Base-by-base conservation (phyloP, 1,140 invertebrate genomes). In the Centruroides sculpturatus region DNA sequence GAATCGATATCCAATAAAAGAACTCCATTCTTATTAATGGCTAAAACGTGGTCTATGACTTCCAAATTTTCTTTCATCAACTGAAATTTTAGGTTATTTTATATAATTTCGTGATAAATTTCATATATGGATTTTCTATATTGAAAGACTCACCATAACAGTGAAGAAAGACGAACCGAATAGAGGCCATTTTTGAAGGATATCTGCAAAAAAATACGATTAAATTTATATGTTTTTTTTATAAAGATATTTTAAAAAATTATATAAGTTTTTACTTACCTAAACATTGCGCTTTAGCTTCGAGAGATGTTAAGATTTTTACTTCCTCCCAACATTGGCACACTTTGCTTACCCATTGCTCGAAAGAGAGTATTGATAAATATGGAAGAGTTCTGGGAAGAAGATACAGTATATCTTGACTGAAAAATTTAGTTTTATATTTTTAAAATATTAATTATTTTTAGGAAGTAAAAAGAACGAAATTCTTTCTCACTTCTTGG, bases 161-260 rank as follows among this genome's bases (percentile, higher is more conserved):
- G 90, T 89, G 77, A 98, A 99, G 82, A 98, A 98, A 70, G 91
- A 94, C 54, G 92, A 95, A 58, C 95, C 95, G 77, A 98, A 99
- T 47, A 98, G 77, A 49, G 87, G 85, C 94, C 94, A 98, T 67
- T 86, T 86, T 66, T 88, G 89, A 9, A 98, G 76, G 60, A 96
- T 87, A 76, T 86, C 84, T 60, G 8, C 7, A 53, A 23, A 53
- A 34, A 53, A 53, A 53, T 34, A 6, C 35, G 3, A 1, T 53
- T 23, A 23, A 23, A 23, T 23, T 23, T 23, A 23, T 23, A 23
- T 23, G 23, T 23, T 23, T 23, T 23, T 23, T 23, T 53, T 8
- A 34, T 23, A 34, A 34, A 34, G 3, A 3, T 34, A 53, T 6
- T 34, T 53, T 6, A 2, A 1, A 36, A 53, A 34, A 34, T 34